Evolutionary conservation across 2,113 vertebrate species (phyloP).

Genomic region (Zapornia atra): DNA sequence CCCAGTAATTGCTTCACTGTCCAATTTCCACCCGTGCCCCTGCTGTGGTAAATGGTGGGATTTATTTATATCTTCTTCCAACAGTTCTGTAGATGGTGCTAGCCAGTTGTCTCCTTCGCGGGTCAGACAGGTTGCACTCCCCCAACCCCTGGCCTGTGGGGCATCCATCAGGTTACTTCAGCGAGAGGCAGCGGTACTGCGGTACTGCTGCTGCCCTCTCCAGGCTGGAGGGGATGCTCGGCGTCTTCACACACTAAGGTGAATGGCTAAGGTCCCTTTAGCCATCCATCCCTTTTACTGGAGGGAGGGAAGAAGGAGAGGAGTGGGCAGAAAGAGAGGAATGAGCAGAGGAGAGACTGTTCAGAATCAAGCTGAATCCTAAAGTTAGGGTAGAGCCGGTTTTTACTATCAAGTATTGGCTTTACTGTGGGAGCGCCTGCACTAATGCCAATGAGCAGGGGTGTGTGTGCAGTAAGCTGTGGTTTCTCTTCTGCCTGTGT

Average conservation of each 20-base stretch:
- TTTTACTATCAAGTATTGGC: background rate
- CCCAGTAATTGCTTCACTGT: background rate
- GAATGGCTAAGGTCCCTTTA: background rate
- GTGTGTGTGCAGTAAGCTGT: background rate
- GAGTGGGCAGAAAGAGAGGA: background rate
- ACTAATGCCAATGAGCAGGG: background rate
- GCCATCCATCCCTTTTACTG: background rate
- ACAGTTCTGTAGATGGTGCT: background rate
- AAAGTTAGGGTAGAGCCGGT: background rate
- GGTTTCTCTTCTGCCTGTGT: background rate
- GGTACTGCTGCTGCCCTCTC: background rate
- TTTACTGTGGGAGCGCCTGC: background rate
- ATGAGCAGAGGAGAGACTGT: background rate
- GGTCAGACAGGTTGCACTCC: background rate
- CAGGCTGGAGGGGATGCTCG: background rate
- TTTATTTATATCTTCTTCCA: background rate
- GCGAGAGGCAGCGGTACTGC: background rate
- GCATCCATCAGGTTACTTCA: background rate
- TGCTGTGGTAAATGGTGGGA: background rate
- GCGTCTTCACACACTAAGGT: background rate
- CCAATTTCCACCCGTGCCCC: fast-evolving
- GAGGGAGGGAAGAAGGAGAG: background rate
- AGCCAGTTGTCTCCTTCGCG: background rate
- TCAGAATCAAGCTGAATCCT: background rate
- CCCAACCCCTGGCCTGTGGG: too few species aligned